Percentiles rank a stretch among this genome's conserved stretches.
phyloP scores from a whole-genome alignment of 1,140 invertebrate genomes.

The Anoplolepis gracilipes region DNA sequence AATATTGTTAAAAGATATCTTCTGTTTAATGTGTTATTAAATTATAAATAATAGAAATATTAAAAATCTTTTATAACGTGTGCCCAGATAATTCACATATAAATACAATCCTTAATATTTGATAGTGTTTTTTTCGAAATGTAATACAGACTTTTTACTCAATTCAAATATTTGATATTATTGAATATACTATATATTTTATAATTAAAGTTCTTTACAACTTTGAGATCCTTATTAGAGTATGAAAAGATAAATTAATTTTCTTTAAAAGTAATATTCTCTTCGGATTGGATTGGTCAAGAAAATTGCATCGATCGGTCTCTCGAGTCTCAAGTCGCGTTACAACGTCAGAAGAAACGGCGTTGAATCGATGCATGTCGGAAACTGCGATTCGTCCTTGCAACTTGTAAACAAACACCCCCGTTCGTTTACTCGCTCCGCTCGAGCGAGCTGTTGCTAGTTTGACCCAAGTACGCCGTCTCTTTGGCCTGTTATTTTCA shows the following conservation, averaged over 20 bases:
- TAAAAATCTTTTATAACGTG: background rate
- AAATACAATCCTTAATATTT: background rate
- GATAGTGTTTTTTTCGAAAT: background rate
- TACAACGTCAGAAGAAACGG: conserved; percentile 16
- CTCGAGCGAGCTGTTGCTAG: conserved; percentile 60
- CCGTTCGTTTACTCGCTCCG: conserved; percentile 66
- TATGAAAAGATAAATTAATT: background rate
- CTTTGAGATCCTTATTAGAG: background rate
- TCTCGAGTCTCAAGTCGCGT: background rate
- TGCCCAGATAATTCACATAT: background rate
- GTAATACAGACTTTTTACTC: background rate
- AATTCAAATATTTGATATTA: background rate
- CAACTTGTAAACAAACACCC: conserved; percentile 69
- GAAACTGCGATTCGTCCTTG: conserved; percentile 64
- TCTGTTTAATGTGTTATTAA: background rate
- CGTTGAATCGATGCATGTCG: conserved; percentile 28
- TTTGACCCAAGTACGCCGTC: conserved; percentile 57
- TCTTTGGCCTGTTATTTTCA: conserved; percentile 55
- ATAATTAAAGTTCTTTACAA: background rate
- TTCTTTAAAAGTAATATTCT: conserved; percentile 12
- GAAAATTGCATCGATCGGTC: background rate
- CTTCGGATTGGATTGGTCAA: background rate
- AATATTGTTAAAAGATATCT: background rate
- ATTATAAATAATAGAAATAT: background rate
- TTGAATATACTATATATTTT: background rate